phyloP scores from a whole-genome alignment of 2,888 invertebrate species.

The Lasioglossum oenotherae region DNA sequence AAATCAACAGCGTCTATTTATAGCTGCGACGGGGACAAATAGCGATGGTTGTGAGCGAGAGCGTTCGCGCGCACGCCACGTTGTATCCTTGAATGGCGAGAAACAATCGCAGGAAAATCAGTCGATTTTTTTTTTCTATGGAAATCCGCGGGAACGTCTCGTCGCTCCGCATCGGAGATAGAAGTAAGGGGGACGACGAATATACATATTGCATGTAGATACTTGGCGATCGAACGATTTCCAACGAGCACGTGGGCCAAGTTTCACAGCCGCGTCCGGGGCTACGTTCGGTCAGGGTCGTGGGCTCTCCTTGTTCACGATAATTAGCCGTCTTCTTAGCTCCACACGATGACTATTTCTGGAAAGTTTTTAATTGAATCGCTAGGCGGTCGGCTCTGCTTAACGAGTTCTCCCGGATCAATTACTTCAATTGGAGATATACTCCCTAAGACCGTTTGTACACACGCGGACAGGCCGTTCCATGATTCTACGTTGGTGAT shows the following conservation, averaged over 20 bases:
- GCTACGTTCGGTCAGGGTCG: slow-evolving; percentile 46
- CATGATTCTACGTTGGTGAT: neutral
- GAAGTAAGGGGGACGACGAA: no score
- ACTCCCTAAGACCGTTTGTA: neutral
- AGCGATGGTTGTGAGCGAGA: slow-evolving; percentile 76
- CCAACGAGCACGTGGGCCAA: slow-evolving; percentile 33
- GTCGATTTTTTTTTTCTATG: slow-evolving; percentile 39
- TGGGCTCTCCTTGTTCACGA: slow-evolving; percentile 12
- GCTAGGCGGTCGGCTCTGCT: slow-evolving; percentile 10
- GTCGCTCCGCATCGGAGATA: no score
- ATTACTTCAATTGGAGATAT: slow-evolving; percentile 20
- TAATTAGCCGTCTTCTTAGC: slow-evolving; percentile 22
- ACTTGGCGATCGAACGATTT: neutral
- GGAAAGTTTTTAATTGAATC: slow-evolving; percentile 33
- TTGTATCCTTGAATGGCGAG: slow-evolving; percentile 78
- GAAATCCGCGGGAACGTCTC: slow-evolving; percentile 23
- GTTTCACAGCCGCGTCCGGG: slow-evolving; percentile 17
- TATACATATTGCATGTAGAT: no score
- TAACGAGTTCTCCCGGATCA: slow-evolving; percentile 17
- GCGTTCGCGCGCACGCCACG: slow-evolving; percentile 46
- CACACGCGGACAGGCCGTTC: neutral
- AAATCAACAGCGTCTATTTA: slow-evolving; percentile 82
- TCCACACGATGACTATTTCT: slow-evolving; percentile 17
- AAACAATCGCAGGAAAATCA: slow-evolving; percentile 74
- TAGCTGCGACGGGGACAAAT: slow-evolving; percentile 80